These are phyloP conservation scores for Brienomyrus brachyistius DNA, from an alignment of 2,113 vertebrate genomes.

Conservation along the genomic window DNA sequence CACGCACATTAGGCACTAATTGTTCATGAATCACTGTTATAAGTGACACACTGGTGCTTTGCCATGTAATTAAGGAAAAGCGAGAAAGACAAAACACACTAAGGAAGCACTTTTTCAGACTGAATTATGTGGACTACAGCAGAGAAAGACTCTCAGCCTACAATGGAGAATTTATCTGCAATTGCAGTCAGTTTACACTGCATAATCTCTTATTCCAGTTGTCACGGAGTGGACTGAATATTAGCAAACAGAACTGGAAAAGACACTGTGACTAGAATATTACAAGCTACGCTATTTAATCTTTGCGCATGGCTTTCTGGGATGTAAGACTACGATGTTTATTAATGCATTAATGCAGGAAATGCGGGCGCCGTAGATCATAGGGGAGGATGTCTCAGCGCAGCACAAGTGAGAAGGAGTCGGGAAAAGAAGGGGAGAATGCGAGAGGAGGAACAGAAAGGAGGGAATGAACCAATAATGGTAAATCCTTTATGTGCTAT, in stretches of 20 bases:
- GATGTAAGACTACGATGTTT: neutral
- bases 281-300: neutral
- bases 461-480: neutral
- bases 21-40: neutral
- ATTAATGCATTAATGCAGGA: neutral
- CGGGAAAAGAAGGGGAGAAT: neutral
- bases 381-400: neutral
- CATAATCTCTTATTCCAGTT: neutral
- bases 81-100: neutral
- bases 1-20: slow-evolving; percentile 14
- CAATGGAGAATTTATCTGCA: neutral
- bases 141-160: neutral
- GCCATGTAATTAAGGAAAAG: neutral
- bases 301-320: neutral
- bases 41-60: neutral
- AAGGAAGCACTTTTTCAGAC: neutral
- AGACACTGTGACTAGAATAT: neutral
- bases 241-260: neutral
- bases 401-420: neutral
- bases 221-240: neutral
- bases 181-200: neutral
- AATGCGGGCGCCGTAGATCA: neutral
- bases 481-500: neutral
- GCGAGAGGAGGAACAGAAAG: neutral
- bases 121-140: neutral